Percentiles rank a stretch among this genome's conserved stretches.
Conservation (phyloP, 2,113 vertebrate species). For the Dendrocopos noguchii region DNA sequence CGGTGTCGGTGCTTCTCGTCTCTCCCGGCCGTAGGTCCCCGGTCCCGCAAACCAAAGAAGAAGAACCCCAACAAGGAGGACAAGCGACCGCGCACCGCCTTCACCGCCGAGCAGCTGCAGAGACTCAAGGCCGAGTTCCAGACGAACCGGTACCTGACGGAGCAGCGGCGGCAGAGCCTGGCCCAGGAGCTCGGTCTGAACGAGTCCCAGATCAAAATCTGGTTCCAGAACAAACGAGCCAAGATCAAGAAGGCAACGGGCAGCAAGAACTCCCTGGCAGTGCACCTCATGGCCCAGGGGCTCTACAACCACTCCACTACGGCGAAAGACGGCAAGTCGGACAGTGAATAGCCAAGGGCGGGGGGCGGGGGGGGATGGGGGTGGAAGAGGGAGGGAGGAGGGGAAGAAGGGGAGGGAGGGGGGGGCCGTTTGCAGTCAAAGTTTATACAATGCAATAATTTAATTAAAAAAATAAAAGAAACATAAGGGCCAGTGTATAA, state of each 20-base stretch:
- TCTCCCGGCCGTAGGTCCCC: slow-evolving; percentile 83
- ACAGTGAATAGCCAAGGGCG: slow-evolving; percentile 89
- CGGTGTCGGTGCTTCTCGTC: not conserved
- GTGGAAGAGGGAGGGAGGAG: slow-evolving; percentile 51
- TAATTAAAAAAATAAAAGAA: slow-evolving; percentile 74
- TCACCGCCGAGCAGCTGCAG: slow-evolving; percentile 92
- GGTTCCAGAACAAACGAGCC: slow-evolving; percentile 92
- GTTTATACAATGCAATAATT: slow-evolving; percentile 93
- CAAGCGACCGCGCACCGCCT: slow-evolving; percentile 90
- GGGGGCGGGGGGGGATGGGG: no score
- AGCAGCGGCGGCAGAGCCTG: slow-evolving; percentile 87
- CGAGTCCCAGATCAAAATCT: slow-evolving; percentile 93
- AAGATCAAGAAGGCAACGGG: slow-evolving; percentile 92
- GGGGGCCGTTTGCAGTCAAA: slow-evolving; percentile 40
- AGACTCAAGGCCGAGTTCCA: slow-evolving; percentile 91
- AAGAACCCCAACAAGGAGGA: slow-evolving; percentile 91
- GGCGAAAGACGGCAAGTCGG: slow-evolving; percentile 94
- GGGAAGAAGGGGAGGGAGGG: slow-evolving; percentile 30
- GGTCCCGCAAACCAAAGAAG: slow-evolving; percentile 99
- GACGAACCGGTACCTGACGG: slow-evolving; percentile 90
- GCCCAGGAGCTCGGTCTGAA: slow-evolving; percentile 90
- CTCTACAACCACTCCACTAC: slow-evolving; percentile 93
- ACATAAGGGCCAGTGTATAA: slow-evolving; percentile 92
- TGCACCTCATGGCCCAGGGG: slow-evolving; percentile 92
- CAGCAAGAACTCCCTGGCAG: slow-evolving; percentile 88